These are phyloP conservation scores for Microcaecilia unicolor DNA, from an alignment of 2,797 vertebrate genomes.

Conservation along the genomic window DNA sequence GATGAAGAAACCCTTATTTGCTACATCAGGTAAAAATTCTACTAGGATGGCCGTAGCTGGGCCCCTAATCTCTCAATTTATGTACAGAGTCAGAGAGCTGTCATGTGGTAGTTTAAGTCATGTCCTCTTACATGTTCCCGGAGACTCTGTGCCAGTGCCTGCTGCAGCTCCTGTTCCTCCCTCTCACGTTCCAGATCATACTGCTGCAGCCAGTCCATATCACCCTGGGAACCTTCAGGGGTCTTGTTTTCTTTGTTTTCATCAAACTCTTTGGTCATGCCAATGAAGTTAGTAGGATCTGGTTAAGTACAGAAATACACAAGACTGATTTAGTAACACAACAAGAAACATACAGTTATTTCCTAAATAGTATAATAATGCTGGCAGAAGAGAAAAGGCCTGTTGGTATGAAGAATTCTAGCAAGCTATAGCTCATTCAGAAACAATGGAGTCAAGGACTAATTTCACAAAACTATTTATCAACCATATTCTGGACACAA, in stretches of 20 bases:
- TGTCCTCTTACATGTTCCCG: constrained; percentile 80
- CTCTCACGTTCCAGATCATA: constrained; percentile 86
- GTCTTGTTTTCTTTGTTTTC: constrained; percentile 99
- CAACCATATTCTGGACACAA: too few relatives aligned
- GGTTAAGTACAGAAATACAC: not conserved
- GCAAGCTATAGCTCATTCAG: too few relatives aligned
- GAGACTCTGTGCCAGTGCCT: constrained; percentile 91
- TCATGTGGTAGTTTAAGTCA: not conserved
- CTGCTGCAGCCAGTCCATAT: constrained; percentile 92
- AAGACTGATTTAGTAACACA: not conserved
- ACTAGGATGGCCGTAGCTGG: too few relatives aligned
- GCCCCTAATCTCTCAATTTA: too few relatives aligned
- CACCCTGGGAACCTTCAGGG: constrained; percentile 77
- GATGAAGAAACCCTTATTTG: too few relatives aligned
- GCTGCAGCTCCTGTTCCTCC: constrained; percentile 94
- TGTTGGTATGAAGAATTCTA: too few relatives aligned
- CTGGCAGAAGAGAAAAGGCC: too few relatives aligned
- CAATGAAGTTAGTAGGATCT: constrained; percentile 54
- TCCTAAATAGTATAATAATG: too few relatives aligned
- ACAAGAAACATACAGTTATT: not conserved
- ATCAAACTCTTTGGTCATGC: constrained; percentile 84
- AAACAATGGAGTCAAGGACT: too few relatives aligned
- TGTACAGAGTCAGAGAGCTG: not conserved
- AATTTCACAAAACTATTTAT: too few relatives aligned
- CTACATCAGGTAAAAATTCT: too few relatives aligned